Evolutionary conservation across 2,888 invertebrate genomes (phyloP).

Genomic region (Gastrophysa polygoni): DNA sequence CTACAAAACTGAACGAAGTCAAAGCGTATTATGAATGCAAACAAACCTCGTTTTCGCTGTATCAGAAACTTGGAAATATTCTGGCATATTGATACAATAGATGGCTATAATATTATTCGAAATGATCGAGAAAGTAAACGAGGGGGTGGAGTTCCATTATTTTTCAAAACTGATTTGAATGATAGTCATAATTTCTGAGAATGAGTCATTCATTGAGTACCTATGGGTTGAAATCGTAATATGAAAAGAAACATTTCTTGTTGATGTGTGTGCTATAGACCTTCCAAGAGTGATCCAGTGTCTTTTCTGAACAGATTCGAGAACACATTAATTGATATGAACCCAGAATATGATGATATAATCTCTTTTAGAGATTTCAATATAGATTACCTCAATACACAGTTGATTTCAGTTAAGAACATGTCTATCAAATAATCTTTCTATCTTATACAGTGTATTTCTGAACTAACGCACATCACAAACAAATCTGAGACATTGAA

Average conservation of each 20-base stretch:
- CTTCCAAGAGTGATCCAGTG: not conserved
- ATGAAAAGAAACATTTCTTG: not conserved
- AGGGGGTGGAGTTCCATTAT: not conserved
- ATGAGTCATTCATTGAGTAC: not conserved
- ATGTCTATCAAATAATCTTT: not conserved
- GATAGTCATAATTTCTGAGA: not conserved
- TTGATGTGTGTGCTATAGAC: not conserved
- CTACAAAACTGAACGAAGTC: too few relatives aligned
- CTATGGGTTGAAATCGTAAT: not conserved
- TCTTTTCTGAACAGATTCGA: not conserved
- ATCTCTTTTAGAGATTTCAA: not conserved
- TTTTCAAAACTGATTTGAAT: not conserved
- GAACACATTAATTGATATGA: too few relatives aligned
- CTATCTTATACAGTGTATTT: not conserved
- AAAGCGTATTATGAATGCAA: too few relatives aligned
- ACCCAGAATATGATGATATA: not conserved
- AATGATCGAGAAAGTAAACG: not conserved
- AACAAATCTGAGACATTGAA: not conserved
- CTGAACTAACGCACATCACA: not conserved
- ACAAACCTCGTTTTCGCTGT: too few relatives aligned
- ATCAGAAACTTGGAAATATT: not conserved
- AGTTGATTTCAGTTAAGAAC: not conserved
- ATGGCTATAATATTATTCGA: conserved; percentile 2
- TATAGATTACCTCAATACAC: not conserved
- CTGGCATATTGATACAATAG: not conserved